phyloP scores from a whole-genome alignment of 2,797 vertebrate genomes.

The Crocodylus rhombifer region DNA sequence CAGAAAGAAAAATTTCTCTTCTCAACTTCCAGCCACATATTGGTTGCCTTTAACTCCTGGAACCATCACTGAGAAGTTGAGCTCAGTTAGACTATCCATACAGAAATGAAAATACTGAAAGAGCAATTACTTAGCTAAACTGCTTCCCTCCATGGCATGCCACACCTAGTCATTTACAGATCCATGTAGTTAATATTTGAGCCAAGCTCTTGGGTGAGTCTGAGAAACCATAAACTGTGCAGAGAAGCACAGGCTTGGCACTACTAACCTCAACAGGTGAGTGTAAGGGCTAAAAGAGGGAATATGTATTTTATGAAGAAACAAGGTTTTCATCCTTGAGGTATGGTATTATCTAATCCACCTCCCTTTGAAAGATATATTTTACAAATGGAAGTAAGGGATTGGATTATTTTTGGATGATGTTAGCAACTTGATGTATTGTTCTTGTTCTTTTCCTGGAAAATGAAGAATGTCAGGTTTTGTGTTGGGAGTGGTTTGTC shows the following conservation, averaged over 20 bases:
- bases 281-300: constrained; percentile 12
- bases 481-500: constrained; percentile 32
- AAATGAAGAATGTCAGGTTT: constrained; percentile 48
- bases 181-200: constrained; percentile 78
- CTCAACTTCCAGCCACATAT: rapidly evolving
- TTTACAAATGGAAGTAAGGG: not conserved
- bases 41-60: not conserved
- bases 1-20: not conserved
- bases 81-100: not conserved
- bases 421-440: not conserved
- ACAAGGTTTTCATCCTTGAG: constrained; percentile 47
- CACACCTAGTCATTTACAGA: constrained; percentile 72
- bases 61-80: not conserved
- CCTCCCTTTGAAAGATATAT: constrained; percentile 7
- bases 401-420: constrained; percentile 6
- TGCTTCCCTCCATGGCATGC: constrained; percentile 16
- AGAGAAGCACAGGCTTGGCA: constrained; percentile 22
- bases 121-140: not conserved
- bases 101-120: not conserved
- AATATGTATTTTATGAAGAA: constrained; percentile 27
- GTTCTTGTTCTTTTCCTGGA: not conserved
- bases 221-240: constrained; percentile 51
- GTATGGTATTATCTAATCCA: constrained; percentile 56
- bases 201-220: constrained; percentile 3
- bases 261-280: constrained; percentile 15